Evolutionary conservation across 1,140 invertebrate genomes (phyloP).

Genomic region (Drosophila nebulosa): DNA sequence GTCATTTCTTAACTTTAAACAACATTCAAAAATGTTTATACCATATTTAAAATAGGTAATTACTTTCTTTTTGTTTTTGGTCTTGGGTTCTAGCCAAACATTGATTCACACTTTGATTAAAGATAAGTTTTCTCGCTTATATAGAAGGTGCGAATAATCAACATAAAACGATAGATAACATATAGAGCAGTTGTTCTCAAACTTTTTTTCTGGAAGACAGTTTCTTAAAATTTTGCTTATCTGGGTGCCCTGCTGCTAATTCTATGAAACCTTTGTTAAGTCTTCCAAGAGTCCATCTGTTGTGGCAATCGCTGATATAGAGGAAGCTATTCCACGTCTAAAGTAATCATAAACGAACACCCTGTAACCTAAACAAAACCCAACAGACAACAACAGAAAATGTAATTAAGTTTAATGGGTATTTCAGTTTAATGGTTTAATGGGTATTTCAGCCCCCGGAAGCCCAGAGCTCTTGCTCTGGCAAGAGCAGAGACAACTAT

Average conservation of each 20-base stretch:
- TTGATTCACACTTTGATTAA: not conserved
- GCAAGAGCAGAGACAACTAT: too few species aligned
- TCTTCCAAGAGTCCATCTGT: too few species aligned
- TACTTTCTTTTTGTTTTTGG: not conserved
- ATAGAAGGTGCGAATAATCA: not conserved
- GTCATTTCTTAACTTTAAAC: too few species aligned
- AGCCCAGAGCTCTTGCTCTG: not conserved
- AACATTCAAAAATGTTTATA: too few species aligned
- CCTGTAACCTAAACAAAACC: conserved; percentile 26
- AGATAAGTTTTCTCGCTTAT: conserved; percentile 9
- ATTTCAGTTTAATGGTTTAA: conserved; percentile 65
- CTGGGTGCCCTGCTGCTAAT: too few species aligned
- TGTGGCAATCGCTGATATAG: too few species aligned
- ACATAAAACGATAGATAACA: not conserved
- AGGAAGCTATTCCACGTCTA: too few species aligned
- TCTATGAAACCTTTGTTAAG: too few species aligned
- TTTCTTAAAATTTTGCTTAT: too few species aligned
- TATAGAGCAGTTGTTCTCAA: not conserved
- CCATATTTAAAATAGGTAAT: conserved; percentile 2
- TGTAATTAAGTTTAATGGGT: conserved; percentile 54
- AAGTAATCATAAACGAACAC: conserved; percentile 13
- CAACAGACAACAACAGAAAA: conserved; percentile 20
- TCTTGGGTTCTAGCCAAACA: not conserved
- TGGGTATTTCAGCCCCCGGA: conserved; percentile 22
- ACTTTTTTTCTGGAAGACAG: too few species aligned